Percentiles rank a stretch among this genome's conserved stretches.
Conservation (phyloP, 2,797 vertebrate species). For the Hydrocynus forskahlii region DNA sequence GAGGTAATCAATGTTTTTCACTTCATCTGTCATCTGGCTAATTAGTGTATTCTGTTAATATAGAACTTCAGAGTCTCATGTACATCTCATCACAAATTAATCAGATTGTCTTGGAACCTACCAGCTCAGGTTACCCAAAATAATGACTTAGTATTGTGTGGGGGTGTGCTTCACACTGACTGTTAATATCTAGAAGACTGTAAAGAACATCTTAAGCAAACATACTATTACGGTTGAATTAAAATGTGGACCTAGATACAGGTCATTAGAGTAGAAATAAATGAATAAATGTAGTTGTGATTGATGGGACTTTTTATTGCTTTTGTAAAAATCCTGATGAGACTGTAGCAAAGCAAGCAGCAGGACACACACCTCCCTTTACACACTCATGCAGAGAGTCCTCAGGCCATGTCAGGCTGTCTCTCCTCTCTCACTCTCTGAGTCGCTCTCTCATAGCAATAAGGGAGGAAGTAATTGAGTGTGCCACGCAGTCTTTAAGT, state of each 20-base stretch:
- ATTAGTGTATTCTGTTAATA: too few relatives aligned
- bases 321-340: not conserved
- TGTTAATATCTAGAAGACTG: too few relatives aligned
- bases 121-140: too few relatives aligned
- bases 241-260: not conserved
- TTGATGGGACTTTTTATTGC: not conserved
- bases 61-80: too few relatives aligned
- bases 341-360: not conserved
- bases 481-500: conserved; percentile 63
- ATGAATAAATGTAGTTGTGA: not conserved
- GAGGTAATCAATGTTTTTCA: too few relatives aligned
- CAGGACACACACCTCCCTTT: not conserved
- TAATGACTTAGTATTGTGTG: too few relatives aligned
- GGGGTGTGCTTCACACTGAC: too few relatives aligned
- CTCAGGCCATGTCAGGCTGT: conserved; percentile 27
- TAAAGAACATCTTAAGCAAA: too few relatives aligned
- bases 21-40: too few relatives aligned
- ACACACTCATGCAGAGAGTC: conserved; percentile 7
- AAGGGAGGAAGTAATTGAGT: conserved; percentile 62
- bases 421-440: conserved; percentile 15
- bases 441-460: conserved; percentile 43
- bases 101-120: too few relatives aligned
- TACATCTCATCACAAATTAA: too few relatives aligned
- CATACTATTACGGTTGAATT: not conserved
- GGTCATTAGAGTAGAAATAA: not conserved